Evolutionary conservation across 2,797 vertebrate genomes (phyloP).

Genomic region (Phrynocephalus forsythii): DNA sequence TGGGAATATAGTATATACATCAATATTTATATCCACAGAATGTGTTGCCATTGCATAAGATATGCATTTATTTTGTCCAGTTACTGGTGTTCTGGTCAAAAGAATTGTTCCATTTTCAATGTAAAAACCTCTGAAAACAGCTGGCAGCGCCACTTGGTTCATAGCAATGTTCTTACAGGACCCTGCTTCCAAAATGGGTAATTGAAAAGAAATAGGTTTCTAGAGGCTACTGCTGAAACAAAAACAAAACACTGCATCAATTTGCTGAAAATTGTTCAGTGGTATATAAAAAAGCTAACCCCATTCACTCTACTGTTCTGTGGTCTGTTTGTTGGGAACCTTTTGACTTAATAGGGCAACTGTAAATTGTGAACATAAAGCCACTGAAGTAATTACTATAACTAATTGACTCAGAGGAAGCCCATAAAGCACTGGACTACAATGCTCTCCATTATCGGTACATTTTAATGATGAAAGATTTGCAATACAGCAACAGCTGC

Average conservation of each 20-base stretch:
- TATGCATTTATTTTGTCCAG: conserved; percentile 47
- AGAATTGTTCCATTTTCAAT: conserved; percentile 63
- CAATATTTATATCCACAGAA: conserved; percentile 27
- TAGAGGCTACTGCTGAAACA: conserved; percentile 36
- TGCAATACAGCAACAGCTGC: conserved; percentile 17
- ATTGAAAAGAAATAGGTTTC: conserved; percentile 42
- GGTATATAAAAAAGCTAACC: conserved; percentile 42
- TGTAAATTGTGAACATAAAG: conserved; percentile 38
- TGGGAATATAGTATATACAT: conserved; percentile 39
- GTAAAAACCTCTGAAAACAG: conserved; percentile 60
- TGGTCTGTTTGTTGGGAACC: conserved; percentile 27
- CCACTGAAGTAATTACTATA: conserved; percentile 49
- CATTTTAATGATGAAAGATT: conserved; percentile 42
- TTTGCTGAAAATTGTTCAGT: conserved; percentile 62
- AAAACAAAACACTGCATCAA: conserved; percentile 20
- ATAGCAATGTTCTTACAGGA: conserved; percentile 63
- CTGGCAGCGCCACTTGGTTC: conserved; percentile 32
- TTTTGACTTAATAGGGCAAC: conserved; percentile 27
- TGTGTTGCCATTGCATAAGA: conserved; percentile 34
- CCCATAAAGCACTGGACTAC: conserved; percentile 37
- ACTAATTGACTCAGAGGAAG: conserved; percentile 48
- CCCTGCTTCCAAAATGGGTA: conserved; percentile 48
- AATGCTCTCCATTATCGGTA: conserved; percentile 11
- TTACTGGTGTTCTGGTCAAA: conserved; percentile 58
- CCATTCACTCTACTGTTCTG: conserved; percentile 24